These are phyloP conservation scores for Phaetusa simplex DNA, from an alignment of 2,113 vertebrate species.

Conservation along the genomic window DNA sequence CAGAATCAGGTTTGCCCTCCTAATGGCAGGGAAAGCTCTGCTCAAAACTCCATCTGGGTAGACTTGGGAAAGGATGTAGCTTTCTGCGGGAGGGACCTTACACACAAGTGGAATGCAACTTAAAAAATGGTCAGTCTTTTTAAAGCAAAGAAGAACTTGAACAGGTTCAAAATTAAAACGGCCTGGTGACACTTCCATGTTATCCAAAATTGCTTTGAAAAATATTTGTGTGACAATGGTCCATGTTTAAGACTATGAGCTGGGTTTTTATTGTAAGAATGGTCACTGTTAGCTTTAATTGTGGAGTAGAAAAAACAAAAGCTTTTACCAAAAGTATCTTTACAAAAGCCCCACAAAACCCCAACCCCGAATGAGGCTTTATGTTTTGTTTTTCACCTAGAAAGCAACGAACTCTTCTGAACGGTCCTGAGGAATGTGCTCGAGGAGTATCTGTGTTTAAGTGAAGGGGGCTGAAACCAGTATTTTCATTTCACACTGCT, in stretches of 20 bases:
- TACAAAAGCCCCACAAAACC: not conserved
- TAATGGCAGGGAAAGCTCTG: not conserved
- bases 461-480: too few species aligned
- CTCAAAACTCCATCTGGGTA: not conserved
- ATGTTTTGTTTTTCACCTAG: not conserved
- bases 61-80: not conserved
- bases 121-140: not conserved
- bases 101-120: not conserved
- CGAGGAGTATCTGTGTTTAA: not conserved
- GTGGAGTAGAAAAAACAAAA: not conserved
- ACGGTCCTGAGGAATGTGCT: not conserved
- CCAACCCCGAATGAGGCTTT: not conserved
- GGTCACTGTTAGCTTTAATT: not conserved
- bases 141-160: not conserved
- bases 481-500: too few species aligned
- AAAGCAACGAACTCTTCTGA: not conserved
- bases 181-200: not conserved
- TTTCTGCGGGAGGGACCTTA: not conserved
- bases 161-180: not conserved
- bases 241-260: not conserved
- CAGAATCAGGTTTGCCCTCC: not conserved
- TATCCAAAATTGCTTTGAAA: not conserved
- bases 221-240: not conserved
- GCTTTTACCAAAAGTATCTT: not conserved
- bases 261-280: not conserved